These are phyloP conservation scores for Onychostoma macrolepis DNA, from an alignment of 2,113 vertebrate species.

Conservation along the genomic window DNA sequence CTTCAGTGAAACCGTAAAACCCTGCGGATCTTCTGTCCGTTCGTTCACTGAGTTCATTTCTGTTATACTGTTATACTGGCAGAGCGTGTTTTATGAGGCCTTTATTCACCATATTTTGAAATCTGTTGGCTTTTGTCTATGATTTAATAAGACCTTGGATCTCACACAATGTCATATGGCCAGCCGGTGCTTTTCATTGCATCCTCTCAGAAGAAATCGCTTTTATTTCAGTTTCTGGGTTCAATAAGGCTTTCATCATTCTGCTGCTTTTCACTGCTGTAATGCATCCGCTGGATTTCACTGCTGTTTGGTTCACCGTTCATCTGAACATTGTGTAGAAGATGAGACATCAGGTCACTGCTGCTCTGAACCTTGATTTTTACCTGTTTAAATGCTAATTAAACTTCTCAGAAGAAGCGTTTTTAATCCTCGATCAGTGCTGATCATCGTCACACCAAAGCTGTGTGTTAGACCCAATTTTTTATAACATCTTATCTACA, in stretches of 20 bases:
- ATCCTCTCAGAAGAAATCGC: not conserved
- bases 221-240: not conserved
- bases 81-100: constrained; percentile 25
- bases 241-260: not conserved
- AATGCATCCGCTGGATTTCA: not conserved
- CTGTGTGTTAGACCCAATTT: no score
- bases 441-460: no score
- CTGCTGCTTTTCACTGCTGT: not conserved
- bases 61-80: not conserved
- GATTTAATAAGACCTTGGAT: not conserved
- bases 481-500: no score
- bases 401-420: no score
- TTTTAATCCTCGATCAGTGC: no score
- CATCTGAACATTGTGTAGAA: not conserved
- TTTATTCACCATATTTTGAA: not conserved
- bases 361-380: not conserved
- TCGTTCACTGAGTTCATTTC: not conserved
- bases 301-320: not conserved
- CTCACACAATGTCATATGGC: not conserved
- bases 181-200: not conserved
- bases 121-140: not conserved
- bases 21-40: not conserved
- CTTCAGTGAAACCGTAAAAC: not conserved
- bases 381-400: not conserved
- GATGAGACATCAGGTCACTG: not conserved